These are phyloP conservation scores for Amblyornis subalaris DNA, from an alignment of 2,113 vertebrate genomes.

Conservation along the genomic window DNA sequence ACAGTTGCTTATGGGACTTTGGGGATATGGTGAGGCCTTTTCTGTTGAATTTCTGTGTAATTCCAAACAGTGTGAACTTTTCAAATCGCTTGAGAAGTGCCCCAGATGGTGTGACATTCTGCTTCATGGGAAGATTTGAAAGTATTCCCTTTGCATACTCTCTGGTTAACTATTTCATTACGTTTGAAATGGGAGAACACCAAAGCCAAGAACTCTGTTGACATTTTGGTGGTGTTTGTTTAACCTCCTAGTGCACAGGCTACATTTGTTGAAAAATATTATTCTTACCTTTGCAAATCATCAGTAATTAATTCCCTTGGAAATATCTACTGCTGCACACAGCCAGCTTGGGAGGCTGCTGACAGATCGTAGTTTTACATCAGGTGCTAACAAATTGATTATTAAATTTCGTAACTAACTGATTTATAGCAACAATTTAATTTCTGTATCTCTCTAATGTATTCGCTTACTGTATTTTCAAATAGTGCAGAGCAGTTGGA, in stretches of 20 bases:
- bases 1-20: conserved; percentile 68
- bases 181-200: conserved; percentile 27
- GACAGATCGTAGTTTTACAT: conserved; percentile 51
- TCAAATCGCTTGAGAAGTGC: conserved; percentile 64
- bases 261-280: conserved; percentile 65
- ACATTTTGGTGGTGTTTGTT: conserved; percentile 62
- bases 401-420: conserved; percentile 37
- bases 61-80: conserved; percentile 69
- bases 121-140: conserved; percentile 66
- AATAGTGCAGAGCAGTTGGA: background rate
- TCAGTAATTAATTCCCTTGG: conserved; percentile 68
- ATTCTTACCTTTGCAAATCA: conserved; percentile 67
- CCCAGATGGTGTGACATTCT: conserved; percentile 72
- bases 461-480: conserved; percentile 1
- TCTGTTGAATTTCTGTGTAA: conserved; percentile 68
- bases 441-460: conserved; percentile 19
- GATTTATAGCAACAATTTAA: conserved; percentile 41
- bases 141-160: conserved; percentile 63
- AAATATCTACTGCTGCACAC: conserved; percentile 43
- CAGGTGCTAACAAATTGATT: conserved; percentile 63
- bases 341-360: conserved; percentile 37
- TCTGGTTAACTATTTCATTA: conserved; percentile 62
- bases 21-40: conserved; percentile 64
- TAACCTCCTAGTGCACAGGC: conserved; percentile 60
- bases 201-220: conserved; percentile 31